Percentiles rank a stretch among this genome's conserved stretches.
phyloP scores from a whole-genome alignment of 2,888 invertebrate genomes.

The Pterobdella sp. region DNA sequence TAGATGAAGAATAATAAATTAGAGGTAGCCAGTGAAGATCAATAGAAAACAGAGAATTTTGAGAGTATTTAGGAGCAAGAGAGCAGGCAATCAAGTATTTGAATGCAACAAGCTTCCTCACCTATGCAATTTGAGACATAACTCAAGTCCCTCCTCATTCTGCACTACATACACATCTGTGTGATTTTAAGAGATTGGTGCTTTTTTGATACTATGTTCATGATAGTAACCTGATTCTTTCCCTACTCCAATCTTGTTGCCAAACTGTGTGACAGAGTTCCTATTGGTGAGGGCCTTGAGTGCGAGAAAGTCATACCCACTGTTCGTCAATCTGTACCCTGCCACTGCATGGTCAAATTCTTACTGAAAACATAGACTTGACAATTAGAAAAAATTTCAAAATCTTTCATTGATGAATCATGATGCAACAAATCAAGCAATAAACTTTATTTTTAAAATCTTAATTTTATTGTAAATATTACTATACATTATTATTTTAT shows the following conservation, averaged over 20 bases:
- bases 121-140: slow-evolving; percentile 76
- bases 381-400: too few relatives aligned
- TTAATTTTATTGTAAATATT: not conserved
- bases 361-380: too few relatives aligned
- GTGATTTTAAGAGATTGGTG: not conserved
- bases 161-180: slow-evolving; percentile 79
- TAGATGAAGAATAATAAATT: too few relatives aligned
- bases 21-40: too few relatives aligned
- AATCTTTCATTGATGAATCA: not conserved
- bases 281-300: slow-evolving; percentile 75
- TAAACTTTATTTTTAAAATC: not conserved
- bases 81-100: not conserved
- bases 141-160: slow-evolving; percentile 67
- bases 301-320: slow-evolving; percentile 92
- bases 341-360: slow-evolving; percentile 79
- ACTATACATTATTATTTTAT: not conserved
- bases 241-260: slow-evolving; percentile 96
- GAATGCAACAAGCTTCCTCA: slow-evolving; percentile 45
- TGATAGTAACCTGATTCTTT: slow-evolving; percentile 69
- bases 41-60: too few relatives aligned
- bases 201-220: not conserved
- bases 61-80: not conserved
- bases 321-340: slow-evolving; percentile 87
- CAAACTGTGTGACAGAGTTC: slow-evolving; percentile 70
- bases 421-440: not conserved